Conservation (phyloP, 2,113 vertebrate genomes). For the Galeopterus variegatus region DNA sequence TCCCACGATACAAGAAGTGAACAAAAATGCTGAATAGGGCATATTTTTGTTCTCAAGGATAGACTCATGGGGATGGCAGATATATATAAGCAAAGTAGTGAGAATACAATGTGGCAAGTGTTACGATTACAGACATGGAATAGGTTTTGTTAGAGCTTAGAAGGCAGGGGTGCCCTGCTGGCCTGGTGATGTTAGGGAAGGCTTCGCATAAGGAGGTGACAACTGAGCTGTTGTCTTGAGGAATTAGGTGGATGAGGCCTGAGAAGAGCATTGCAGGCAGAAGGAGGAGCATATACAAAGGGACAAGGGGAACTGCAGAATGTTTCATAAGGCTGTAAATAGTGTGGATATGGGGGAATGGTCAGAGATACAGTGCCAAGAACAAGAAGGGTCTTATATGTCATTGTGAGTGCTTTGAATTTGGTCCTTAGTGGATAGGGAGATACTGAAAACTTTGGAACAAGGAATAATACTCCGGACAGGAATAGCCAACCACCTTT, state of each 20-base stretch:
- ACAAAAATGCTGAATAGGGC: background rate
- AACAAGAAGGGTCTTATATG: background rate
- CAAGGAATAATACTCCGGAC: background rate
- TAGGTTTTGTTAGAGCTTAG: background rate
- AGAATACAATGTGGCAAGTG: background rate
- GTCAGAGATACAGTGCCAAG: background rate
- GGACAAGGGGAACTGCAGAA: background rate
- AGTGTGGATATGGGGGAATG: background rate
- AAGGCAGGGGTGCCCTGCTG: background rate
- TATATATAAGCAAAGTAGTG: background rate
- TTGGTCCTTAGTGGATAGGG: background rate
- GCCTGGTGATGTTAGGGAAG: background rate
- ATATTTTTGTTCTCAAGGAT: background rate
- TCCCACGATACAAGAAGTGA: background rate
- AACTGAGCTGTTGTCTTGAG: background rate
- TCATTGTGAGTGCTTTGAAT: background rate
- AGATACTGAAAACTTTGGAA: conserved; percentile 25
- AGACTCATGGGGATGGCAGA: background rate
- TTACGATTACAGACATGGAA: background rate
- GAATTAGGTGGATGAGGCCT: background rate
- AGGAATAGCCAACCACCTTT: background rate
- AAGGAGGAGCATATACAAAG: background rate
- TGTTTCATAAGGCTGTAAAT: conserved; percentile 10
- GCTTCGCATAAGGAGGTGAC: background rate
- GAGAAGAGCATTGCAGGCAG: conserved; percentile 23